Evolutionary conservation across 1,140 invertebrate genomes (phyloP), one percentile per base, ranked within the genome.

Genomic region (Pseudomyrmex cubaensis): DNA sequence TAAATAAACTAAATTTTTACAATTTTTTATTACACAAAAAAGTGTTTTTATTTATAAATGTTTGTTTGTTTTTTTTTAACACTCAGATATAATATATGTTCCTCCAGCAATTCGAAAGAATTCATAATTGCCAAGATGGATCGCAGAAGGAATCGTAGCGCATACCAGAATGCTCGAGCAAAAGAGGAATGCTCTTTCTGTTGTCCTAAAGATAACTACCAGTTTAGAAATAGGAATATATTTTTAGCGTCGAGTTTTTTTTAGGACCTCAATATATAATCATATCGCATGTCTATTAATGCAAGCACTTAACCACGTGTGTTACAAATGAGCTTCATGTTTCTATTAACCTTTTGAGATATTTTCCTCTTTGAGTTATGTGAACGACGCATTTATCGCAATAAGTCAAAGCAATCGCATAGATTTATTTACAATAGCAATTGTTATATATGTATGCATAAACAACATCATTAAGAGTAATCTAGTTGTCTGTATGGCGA

Each of bases 191-290:
- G 67, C 78, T 77, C 77, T 25, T 13, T 12, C 66, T 22, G 15
- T 57, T 77, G 73, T 75, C 62, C 59, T 66, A 76, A 80, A 82
- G 62, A 82, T 85, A 82, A 78, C 15, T 64, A 12, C 63, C 54
- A 10, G 69, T 13, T 22, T 57, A 77, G 74, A 82, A 87, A 87
- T 73, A 57, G n/a, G 44, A 12, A 76, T 15, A 48, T 87, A 87
- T 87, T 87, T 87, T 87, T 87, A 87, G 85, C 76, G n/a, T 15
- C 20, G 7, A 57, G 64, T 35, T 35, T 52, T 10, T 85, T 70
- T 85, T 85, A 50, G 15, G 17, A 50, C 46, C 61, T 74, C 57
- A 56, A 87, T 80, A 62, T 64, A 69, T 83, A 75, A 56, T 17
- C 52, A 17, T 7, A 44, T 15, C 10, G 35, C 35, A 15, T 35